Base-by-base conservation (phyloP, 2,888 invertebrate species). In the Spisula subtruncata region DNA sequence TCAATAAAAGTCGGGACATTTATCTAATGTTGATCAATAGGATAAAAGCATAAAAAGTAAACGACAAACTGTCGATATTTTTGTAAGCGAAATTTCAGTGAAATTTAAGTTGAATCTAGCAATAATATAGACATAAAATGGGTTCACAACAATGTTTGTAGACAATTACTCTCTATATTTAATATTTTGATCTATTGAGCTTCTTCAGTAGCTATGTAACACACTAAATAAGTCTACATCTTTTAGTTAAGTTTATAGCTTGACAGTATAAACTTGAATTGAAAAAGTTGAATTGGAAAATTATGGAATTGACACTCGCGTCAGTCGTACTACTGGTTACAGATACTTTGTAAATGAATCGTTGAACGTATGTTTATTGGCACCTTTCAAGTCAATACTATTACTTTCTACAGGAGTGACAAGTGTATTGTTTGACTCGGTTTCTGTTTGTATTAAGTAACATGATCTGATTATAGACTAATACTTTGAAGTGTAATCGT, bases 381-480 rank as follows among this genome's bases (percentile, higher is more conserved):
- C 75, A 32, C 75, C 18, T 75, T 35, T 25, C 75, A 35, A 12
- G 32, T 14, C 32, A 75, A 75, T 75, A 32, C 35, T 75, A 75
- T 75, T 75, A 75, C 18, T 32, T 75, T 75, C 32, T 32, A 75
- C n/a, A 16, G 16, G 32, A 75, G 18, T 75, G 75, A 32, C 75
- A 32, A 32, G 75, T 75, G 32, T 75, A 75, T 75, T 75, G 75
- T 75, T 75, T 75, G 32, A 75, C 32, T 75, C 14, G 10, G 14
- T 75, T 35, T 25, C 41, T 16, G 32, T 32, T 35, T 35, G 75
- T 81, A 81, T 14, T 25, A 46, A 51, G 48, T 81, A 51, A 46
- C 46, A 81, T 6, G 81, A 81, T 81, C 48, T n/a, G 81, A 81
- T 48, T 81, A 81, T 29, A 51, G 81, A 81, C 14, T 48, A 81